Percentiles rank a stretch among this genome's conserved stretches.
phyloP scores from a whole-genome alignment of 1,140 invertebrate genomes.

The Pseudomyrmex sp. region DNA sequence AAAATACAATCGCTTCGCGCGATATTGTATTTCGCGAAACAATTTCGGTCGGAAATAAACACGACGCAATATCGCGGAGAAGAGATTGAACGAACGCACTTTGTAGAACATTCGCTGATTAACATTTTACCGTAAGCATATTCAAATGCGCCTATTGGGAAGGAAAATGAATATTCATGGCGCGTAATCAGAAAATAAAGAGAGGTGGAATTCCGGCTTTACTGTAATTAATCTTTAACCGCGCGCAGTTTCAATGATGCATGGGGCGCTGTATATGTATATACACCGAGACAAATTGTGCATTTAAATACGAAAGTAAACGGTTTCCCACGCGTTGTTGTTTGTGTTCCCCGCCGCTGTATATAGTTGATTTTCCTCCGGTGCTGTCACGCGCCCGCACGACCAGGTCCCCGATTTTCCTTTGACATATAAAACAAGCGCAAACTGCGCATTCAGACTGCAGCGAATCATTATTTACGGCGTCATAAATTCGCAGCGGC shows the following conservation, averaged over 20 bases:
- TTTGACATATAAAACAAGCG: background rate
- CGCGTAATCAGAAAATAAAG: slow-evolving; percentile 51
- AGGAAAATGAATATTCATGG: slow-evolving; percentile 49
- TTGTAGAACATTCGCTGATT: slow-evolving; percentile 44
- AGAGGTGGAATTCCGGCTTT: slow-evolving; percentile 11
- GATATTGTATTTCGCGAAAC: too few species aligned
- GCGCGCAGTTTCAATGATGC: slow-evolving; percentile 28
- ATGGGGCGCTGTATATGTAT: background rate
- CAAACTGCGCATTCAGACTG: background rate
- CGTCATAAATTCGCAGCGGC: background rate
- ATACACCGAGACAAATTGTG: slow-evolving; percentile 19
- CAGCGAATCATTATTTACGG: background rate
- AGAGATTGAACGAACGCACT: slow-evolving; percentile 24
- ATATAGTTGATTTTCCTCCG: slow-evolving; percentile 1
- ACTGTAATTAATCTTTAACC: slow-evolving; percentile 51
- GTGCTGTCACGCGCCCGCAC: background rate
- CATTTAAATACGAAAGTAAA: slow-evolving; percentile 25
- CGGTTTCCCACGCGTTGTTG: background rate
- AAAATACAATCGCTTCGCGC: too few species aligned
- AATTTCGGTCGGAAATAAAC: too few species aligned
- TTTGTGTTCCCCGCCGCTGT: background rate
- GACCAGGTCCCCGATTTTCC: background rate
- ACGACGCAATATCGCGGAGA: background rate
- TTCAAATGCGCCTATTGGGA: slow-evolving; percentile 36
- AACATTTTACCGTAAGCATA: slow-evolving; percentile 45